Conservation (phyloP, 1,140 invertebrate genomes). For the Halyomorpha halys region DNA sequence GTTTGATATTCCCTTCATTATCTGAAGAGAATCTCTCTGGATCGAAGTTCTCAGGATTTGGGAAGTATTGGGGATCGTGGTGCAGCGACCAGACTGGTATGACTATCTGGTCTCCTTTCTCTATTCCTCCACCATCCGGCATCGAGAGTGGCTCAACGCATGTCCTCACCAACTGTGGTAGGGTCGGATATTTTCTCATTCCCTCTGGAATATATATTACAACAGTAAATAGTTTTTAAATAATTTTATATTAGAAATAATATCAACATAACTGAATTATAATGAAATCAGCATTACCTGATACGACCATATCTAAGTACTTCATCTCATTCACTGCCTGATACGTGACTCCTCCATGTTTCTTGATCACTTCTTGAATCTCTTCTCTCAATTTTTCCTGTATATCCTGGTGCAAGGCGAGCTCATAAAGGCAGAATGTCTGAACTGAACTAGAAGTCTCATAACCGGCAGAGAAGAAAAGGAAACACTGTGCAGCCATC, state of each 20-base stretch:
- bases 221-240: too few species aligned
- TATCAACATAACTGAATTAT: neutral
- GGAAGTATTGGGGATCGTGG: slow-evolving; percentile 35
- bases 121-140: slow-evolving; percentile 27
- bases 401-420: slow-evolving; percentile 47
- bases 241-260: neutral
- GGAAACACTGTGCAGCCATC: slow-evolving; percentile 36
- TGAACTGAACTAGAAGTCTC: slow-evolving; percentile 51
- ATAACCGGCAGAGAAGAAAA: slow-evolving; percentile 48
- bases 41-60: slow-evolving; percentile 36
- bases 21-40: slow-evolving; percentile 36
- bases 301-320: slow-evolving; percentile 45
- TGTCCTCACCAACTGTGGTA: slow-evolving; percentile 37
- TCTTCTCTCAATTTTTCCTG: slow-evolving; percentile 48
- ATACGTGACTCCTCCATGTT: slow-evolving; percentile 41
- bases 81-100: slow-evolving; percentile 39
- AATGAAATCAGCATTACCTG: slow-evolving; percentile 33
- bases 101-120: slow-evolving; percentile 34
- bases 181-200: slow-evolving; percentile 45
- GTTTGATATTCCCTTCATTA: slow-evolving; percentile 31
- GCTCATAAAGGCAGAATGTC: slow-evolving; percentile 43
- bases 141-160: slow-evolving; percentile 39
- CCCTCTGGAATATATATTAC: slow-evolving; percentile 37
- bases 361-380: slow-evolving; percentile 38
- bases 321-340: slow-evolving; percentile 43